Percentiles rank a stretch among this genome's conserved stretches.
phyloP scores from a whole-genome alignment of 2,797 vertebrate species.

The Momotus momota region DNA sequence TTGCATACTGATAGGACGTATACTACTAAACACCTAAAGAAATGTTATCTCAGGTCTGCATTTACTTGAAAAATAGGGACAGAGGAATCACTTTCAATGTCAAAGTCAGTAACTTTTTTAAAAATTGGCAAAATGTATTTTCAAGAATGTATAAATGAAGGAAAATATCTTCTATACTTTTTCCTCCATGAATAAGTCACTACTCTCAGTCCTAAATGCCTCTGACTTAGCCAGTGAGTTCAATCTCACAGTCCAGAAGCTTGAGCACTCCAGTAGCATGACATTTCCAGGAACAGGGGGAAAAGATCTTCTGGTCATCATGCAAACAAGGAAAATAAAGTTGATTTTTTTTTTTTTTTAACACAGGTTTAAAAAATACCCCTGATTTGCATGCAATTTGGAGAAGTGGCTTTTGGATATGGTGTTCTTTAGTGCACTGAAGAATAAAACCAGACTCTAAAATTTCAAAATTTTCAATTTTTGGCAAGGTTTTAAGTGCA shows the following conservation, averaged over 20 bases:
- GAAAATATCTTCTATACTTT: not conserved
- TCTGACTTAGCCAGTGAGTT: not conserved
- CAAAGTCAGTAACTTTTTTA: not conserved
- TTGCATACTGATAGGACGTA: not conserved
- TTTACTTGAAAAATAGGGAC: not conserved
- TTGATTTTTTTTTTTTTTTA: not conserved
- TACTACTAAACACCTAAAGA: not conserved
- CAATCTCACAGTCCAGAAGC: not conserved
- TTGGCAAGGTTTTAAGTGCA: not conserved
- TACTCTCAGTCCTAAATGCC: not conserved
- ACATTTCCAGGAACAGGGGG: not conserved
- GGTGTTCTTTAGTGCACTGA: fast-evolving
- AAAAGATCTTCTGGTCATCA: not conserved
- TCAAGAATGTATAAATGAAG: not conserved
- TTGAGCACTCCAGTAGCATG: not conserved
- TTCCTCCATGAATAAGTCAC: not conserved
- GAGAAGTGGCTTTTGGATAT: not conserved
- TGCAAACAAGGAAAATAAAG: not conserved
- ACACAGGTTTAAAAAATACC: not conserved
- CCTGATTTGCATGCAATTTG: not conserved
- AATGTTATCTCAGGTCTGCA: not conserved
- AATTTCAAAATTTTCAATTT: not conserved
- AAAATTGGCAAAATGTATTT: not conserved
- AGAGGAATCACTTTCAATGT: not conserved
- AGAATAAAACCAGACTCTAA: not conserved